Conservation (phyloP, 2,797 vertebrate genomes). For the Leptoclinus maculatus region DNA sequence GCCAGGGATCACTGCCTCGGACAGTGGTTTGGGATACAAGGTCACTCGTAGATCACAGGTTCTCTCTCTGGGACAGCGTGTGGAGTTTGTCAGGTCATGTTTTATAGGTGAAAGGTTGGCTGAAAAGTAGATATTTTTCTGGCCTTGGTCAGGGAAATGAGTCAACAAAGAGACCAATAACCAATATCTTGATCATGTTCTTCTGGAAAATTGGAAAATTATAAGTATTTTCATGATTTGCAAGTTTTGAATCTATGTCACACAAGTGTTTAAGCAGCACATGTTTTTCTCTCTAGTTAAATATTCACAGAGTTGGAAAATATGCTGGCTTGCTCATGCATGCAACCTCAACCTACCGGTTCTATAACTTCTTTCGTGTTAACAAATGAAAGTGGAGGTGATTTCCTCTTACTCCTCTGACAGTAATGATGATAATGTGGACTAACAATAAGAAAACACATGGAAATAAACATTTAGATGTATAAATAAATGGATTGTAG, state of each 20-base stretch:
- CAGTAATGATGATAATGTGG: neutral
- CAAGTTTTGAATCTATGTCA: neutral
- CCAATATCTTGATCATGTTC: neutral
- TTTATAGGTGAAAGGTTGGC: constrained; percentile 12
- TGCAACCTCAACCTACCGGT: neutral
- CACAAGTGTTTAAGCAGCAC: neutral
- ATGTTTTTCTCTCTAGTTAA: neutral
- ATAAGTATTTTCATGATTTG: neutral
- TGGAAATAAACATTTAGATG: neutral
- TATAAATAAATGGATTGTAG: neutral
- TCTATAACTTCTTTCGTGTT: neutral
- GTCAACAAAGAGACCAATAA: neutral
- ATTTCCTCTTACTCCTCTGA: neutral
- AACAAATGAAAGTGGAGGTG: neutral
- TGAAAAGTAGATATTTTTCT: neutral
- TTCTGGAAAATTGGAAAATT: neutral
- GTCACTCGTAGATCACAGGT: constrained; percentile 47
- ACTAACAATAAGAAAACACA: neutral
- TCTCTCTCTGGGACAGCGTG: constrained; percentile 32
- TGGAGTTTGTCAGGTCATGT: constrained; percentile 25
- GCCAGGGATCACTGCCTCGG: constrained; percentile 61
- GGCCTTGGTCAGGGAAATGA: neutral
- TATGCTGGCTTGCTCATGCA: constrained; percentile 13
- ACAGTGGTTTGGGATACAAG: constrained; percentile 58
- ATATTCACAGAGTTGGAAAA: constrained; percentile 13